phyloP scores from a whole-genome alignment of 2,113 vertebrate genomes.

The Festucalex cinctus region DNA sequence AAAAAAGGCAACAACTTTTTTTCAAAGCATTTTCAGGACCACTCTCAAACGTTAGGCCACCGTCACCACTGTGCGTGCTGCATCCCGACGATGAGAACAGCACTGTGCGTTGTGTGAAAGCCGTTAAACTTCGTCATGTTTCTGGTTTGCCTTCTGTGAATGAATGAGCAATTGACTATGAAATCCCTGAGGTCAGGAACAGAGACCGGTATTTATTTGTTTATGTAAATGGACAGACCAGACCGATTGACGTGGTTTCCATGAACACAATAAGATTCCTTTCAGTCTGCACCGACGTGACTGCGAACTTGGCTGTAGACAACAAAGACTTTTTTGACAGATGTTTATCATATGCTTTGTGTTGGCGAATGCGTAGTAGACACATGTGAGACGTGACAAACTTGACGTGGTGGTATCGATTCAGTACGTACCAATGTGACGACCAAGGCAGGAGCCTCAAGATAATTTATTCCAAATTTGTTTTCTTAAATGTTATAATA shows the following conservation, averaged over 20 bases:
- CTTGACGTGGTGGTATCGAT: too few relatives aligned
- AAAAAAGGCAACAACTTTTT: not conserved
- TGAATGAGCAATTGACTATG: not conserved
- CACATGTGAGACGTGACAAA: too few relatives aligned
- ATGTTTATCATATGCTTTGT: not conserved
- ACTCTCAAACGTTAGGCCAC: not conserved
- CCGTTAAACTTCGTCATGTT: not conserved
- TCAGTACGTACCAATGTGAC: too few relatives aligned
- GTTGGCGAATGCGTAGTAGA: not conserved
- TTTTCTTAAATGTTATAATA: too few relatives aligned
- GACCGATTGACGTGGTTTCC: not conserved
- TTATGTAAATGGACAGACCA: too few relatives aligned
- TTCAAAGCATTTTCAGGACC: not conserved
- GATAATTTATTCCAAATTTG: too few relatives aligned
- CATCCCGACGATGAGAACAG: not conserved
- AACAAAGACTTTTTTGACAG: not conserved
- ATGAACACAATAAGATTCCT: not conserved
- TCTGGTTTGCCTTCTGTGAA: not conserved
- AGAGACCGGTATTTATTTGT: not conserved
- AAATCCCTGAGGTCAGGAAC: not conserved
- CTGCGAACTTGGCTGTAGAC: not conserved
- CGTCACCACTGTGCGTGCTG: too few relatives aligned
- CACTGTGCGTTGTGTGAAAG: not conserved
- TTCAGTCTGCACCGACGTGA: not conserved
- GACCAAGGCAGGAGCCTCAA: too few relatives aligned